Conservation (phyloP, 37 sponge, comb jelly and placozoan genomes). For the Geodia barretti region DNA sequence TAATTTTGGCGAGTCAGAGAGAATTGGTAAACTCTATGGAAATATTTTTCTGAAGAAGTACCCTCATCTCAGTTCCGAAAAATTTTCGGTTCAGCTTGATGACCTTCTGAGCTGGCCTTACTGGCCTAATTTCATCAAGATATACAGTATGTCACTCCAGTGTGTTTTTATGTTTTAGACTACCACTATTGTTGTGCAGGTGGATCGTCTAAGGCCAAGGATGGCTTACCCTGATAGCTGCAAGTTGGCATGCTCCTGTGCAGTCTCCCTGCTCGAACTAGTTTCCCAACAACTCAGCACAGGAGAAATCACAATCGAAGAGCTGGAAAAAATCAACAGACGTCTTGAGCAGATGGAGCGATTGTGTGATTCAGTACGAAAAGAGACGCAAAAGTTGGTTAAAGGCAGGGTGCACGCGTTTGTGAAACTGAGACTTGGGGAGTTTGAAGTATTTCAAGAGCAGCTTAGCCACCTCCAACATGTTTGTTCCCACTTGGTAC, state of each 20-base stretch:
- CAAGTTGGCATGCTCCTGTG: conserved; percentile 13
- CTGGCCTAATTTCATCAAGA: conserved; percentile 7
- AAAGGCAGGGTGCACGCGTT: not conserved
- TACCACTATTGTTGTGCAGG: not conserved
- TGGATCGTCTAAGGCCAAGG: not conserved
- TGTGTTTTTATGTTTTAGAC: too few relatives aligned
- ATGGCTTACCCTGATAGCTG: conserved; percentile 11
- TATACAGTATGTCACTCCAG: not conserved
- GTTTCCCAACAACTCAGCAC: conserved; percentile 3
- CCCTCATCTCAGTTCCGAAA: not conserved
- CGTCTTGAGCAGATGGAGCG: conserved; percentile 29
- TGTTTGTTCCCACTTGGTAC: too few relatives aligned
- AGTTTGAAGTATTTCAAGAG: not conserved
- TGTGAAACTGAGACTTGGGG: not conserved
- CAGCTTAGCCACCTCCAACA: too few relatives aligned
- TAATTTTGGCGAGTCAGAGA: not conserved
- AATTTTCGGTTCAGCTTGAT: not conserved
- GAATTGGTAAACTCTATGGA: not conserved
- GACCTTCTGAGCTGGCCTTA: not conserved
- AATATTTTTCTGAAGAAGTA: not conserved
- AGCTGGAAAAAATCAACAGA: conserved; percentile 13
- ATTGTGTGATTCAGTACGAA: conserved; percentile 20
- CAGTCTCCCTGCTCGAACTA: conserved; percentile 11
- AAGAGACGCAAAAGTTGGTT: not conserved
- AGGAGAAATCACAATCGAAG: conserved; percentile 25